A percentile compares a stretch with the other conserved stretches of the same genome.
Conservation (phyloP, 2,888 invertebrate species). For the Exephanes ischioxanthus region DNA sequence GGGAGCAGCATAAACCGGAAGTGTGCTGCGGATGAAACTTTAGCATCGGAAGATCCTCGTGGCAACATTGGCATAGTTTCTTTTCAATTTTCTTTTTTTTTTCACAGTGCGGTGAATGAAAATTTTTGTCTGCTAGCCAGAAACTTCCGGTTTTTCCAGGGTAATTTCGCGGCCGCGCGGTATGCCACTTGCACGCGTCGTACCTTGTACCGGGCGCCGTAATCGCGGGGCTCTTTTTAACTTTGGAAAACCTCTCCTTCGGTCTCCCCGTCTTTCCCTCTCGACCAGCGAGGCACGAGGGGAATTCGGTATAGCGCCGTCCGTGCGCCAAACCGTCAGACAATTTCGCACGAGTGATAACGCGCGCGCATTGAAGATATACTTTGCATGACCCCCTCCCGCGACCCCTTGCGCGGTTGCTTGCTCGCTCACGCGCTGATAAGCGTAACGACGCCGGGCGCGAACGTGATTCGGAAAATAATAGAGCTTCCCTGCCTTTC, state of each 20-base stretch:
- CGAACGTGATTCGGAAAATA: slow-evolving; percentile 72
- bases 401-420: slow-evolving; percentile 6
- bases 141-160: slow-evolving; percentile 25
- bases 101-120: not conserved
- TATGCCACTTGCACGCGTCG: slow-evolving; percentile 47
- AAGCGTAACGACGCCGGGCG: slow-evolving; percentile 70
- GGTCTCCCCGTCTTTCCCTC: not conserved
- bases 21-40: no score
- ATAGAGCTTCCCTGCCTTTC: slow-evolving; percentile 55
- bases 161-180: slow-evolving; percentile 26
- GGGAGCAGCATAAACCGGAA: no score
- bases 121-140: slow-evolving; percentile 1
- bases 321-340: slow-evolving; percentile 32
- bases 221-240: slow-evolving; percentile 27
- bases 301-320: slow-evolving; percentile 25
- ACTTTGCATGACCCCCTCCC: slow-evolving; percentile 26
- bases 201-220: slow-evolving; percentile 1
- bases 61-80: no score
- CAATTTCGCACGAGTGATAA: slow-evolving; percentile 65
- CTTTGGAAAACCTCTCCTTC: not conserved
- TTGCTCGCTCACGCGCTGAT: slow-evolving; percentile 64
- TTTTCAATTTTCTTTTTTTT: not conserved
- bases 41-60: no score
- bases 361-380: slow-evolving; percentile 57
- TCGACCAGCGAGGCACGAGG: slow-evolving; percentile 20